Evolutionary conservation across 2,113 vertebrate genomes (phyloP).

Genomic region (Puma concolor): DNA sequence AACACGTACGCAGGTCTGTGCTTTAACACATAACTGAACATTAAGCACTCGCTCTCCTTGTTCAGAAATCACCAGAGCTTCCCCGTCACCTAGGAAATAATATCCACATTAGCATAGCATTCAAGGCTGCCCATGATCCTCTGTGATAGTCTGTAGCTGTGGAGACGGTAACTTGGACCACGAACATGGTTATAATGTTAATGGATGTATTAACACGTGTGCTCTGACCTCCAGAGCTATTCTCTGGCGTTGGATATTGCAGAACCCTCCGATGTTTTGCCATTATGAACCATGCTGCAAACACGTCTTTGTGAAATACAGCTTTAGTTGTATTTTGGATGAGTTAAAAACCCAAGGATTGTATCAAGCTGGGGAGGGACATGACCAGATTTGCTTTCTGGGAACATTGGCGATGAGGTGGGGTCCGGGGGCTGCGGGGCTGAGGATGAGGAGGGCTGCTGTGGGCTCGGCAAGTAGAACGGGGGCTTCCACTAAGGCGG

Average conservation of each 20-base stretch:
- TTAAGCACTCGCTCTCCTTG: not conserved
- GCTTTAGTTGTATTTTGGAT: not conserved
- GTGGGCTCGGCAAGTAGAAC: not conserved
- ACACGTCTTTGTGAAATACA: not conserved
- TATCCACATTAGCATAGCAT: not conserved
- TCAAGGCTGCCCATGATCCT: fast-evolving
- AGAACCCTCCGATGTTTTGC: not conserved
- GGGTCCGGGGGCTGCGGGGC: not conserved
- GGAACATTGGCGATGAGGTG: not conserved
- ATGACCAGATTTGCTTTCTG: not conserved
- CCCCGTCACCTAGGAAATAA: not conserved
- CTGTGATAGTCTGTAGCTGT: not conserved
- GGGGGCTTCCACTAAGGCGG: not conserved
- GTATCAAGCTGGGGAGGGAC: not conserved
- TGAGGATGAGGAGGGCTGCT: not conserved
- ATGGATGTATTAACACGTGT: not conserved
- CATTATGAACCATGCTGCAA: not conserved
- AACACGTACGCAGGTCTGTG: too few species aligned
- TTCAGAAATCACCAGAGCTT: not conserved
- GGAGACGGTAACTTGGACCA: not conserved
- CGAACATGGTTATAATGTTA: not conserved
- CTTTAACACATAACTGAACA: not conserved
- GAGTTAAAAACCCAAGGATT: not conserved
- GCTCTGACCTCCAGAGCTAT: not conserved
- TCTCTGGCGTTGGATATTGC: not conserved